phyloP scores from a whole-genome alignment of 2,888 invertebrate genomes.

The Agonopterix heracliana region DNA sequence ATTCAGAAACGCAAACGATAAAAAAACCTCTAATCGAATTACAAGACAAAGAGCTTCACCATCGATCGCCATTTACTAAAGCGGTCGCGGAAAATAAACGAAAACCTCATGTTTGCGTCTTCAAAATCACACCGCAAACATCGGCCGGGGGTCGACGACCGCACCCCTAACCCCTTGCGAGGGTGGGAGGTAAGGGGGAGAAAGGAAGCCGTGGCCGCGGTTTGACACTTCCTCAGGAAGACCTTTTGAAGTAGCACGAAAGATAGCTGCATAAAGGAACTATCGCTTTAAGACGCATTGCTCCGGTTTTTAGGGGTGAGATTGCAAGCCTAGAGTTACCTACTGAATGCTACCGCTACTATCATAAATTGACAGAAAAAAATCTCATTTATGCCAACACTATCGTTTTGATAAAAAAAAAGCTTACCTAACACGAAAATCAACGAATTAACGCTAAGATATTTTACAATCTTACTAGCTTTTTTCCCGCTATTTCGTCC shows the following conservation, averaged over 20 bases:
- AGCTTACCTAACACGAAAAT: no score
- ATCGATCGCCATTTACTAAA: conserved; percentile 42
- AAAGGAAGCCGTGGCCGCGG: conserved; percentile 65
- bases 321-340: no score
- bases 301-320: no score
- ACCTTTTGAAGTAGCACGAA: conserved; percentile 59
- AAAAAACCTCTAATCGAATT: conserved; percentile 15
- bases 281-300: no score
- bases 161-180: conserved; percentile 39
- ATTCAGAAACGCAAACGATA: conserved; percentile 1
- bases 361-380: no score
- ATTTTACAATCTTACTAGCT: no score
- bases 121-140: conserved; percentile 68
- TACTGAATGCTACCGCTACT: no score
- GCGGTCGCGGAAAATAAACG: conserved; percentile 49
- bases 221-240: conserved; percentile 75
- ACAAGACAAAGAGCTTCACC: conserved; percentile 29
- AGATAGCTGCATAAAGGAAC: conserved; percentile 22
- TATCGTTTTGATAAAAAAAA: no score
- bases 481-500: no score
- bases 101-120: conserved; percentile 61
- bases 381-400: no score
- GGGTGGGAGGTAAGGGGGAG: conserved; percentile 28
- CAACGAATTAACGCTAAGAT: no score
- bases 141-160: conserved; percentile 56